These are phyloP conservation scores for Psittacula echo DNA, from an alignment of 2,797 vertebrate species.

Conservation along the genomic window DNA sequence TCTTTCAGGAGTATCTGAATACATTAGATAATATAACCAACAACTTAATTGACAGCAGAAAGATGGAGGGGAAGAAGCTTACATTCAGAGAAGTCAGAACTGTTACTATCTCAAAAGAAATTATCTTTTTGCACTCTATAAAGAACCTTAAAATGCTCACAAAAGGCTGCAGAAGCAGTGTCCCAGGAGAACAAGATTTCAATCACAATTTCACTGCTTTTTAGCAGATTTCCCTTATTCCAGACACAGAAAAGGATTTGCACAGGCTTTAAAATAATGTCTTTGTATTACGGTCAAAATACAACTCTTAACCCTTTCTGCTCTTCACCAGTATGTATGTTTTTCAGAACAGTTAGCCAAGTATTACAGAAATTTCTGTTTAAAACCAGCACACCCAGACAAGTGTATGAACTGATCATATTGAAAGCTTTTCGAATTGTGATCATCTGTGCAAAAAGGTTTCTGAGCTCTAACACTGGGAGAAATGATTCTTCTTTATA, in stretches of 20 bases:
- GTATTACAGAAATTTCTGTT: not conserved
- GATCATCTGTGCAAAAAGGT: not conserved
- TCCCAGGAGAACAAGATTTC: conserved; percentile 7
- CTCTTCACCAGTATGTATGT: not conserved
- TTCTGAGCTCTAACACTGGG: not conserved
- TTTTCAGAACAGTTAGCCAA: not conserved
- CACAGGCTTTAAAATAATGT: not conserved
- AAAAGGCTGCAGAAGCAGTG: not conserved
- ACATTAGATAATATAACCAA: not conserved
- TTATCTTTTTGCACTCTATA: not conserved
- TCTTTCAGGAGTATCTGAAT: conserved; percentile 27
- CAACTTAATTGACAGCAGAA: conserved; percentile 24
- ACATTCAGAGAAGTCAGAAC: not conserved
- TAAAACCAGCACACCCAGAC: not conserved
- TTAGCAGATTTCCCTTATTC: not conserved
- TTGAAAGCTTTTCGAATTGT: not conserved
- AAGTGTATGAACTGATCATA: not conserved
- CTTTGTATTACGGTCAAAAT: not conserved
- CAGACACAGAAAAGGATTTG: not conserved
- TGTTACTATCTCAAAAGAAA: conserved; percentile 18
- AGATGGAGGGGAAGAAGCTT: not conserved
- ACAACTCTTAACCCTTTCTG: conserved; percentile 13
- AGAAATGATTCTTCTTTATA: not conserved
- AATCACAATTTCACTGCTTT: not conserved
- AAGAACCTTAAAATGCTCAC: conserved; percentile 8